Base-by-base conservation (phyloP, 2,888 invertebrate species). In the Andrena minutula region DNA sequence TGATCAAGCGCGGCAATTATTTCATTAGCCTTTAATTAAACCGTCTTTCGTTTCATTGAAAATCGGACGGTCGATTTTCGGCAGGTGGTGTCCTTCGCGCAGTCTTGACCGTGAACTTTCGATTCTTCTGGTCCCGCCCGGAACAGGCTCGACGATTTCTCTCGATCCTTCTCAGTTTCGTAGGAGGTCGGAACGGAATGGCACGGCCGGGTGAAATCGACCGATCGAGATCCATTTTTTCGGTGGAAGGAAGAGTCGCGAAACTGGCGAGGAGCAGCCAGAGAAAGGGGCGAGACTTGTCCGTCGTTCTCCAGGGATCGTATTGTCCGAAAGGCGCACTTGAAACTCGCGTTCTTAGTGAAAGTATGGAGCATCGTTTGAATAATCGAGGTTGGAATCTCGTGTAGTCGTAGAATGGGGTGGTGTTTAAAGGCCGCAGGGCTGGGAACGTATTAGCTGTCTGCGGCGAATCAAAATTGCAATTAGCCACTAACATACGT, bases 321-420 rank as follows among this genome's bases (percentile, higher is more conserved):
- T 35, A 81, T 87, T 78, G 79, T 82, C 30, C 68, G 76, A 79
- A 28, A 76, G 70, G 60, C 47, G 79, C 66, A 68, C 79, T 80
- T 49, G 75, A 84, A 70, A 41, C 72, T 75, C 63, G 77, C 49
- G 73, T 80, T 83, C 85, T 87, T 84, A 87, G 87, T 87, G 87
- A 87, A 87, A 87, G 87, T 87, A 76, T 53, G 35, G 75, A 26
- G 68, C 35, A 23, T 32, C 58, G 35, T 58, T 75, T 28, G 65
- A 78, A 76, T 68, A 63, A 75, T 60, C 49, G 65, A 75, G 75
- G 68, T 77, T 79, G 16, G 28, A 74, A 35, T 41, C 61, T 65
- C 23, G 12, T 20, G 28, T 56, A 56, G 1, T 60, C 41, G 51
- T 30, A 30, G 26, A 30, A 35, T 10, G 12, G 35, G 10, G 47